phyloP scores from a whole-genome alignment of 2,797 vertebrate species.

The Aeoliscus strigatus region DNA sequence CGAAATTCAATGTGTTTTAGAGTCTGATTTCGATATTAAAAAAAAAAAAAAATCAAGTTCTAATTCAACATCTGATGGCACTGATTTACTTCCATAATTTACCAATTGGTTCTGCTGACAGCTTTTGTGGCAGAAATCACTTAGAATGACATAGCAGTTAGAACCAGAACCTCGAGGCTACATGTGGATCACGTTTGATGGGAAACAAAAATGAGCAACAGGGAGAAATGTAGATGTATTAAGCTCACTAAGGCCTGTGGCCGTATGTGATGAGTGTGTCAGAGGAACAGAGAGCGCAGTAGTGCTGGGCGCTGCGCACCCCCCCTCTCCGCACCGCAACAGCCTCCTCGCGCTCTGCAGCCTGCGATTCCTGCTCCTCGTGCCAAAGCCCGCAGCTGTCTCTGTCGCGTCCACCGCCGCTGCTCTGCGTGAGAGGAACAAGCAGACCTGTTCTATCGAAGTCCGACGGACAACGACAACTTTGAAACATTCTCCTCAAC shows the following conservation, averaged over 20 bases:
- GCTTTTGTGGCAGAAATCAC: slow-evolving; percentile 10
- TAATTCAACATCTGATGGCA: no score
- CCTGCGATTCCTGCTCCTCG: slow-evolving; percentile 45
- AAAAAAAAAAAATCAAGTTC: not conserved
- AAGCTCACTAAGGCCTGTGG: not conserved
- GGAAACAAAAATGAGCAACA: no score
- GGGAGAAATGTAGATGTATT: no score
- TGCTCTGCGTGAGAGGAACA: slow-evolving; percentile 20
- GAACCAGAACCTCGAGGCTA: no score
- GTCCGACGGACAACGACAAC: slow-evolving; percentile 30
- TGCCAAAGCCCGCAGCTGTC: slow-evolving; percentile 72
- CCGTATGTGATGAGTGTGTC: slow-evolving; percentile 14
- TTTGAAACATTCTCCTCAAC: slow-evolving; percentile 35
- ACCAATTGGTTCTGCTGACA: slow-evolving; percentile 12
- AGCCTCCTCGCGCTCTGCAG: slow-evolving; percentile 34
- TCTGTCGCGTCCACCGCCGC: slow-evolving; percentile 32
- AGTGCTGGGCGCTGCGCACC: slow-evolving; percentile 34
- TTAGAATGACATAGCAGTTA: slow-evolving; percentile 10
- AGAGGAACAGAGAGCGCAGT: slow-evolving; percentile 28
- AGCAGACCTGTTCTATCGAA: no score
- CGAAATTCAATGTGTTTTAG: no score
- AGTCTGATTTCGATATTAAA: not conserved
- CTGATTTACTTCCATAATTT: slow-evolving; percentile 1
- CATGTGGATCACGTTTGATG: no score
- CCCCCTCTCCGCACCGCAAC: slow-evolving; percentile 43